phyloP scores from a whole-genome alignment of 2,797 vertebrate species.

The Acanthiza pusilla region DNA sequence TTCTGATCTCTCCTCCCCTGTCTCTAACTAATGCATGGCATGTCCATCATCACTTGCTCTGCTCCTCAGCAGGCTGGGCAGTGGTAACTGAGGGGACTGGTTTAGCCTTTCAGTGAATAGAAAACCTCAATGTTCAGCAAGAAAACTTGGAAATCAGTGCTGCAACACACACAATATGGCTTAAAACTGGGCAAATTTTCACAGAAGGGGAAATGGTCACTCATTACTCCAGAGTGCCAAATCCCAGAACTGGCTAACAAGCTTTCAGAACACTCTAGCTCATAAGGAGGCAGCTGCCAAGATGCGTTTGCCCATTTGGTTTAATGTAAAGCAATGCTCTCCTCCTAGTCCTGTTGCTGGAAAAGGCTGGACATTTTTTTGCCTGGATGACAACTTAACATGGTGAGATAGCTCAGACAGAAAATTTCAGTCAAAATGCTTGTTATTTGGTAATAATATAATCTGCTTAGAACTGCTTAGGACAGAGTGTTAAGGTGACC shows the following conservation, averaged over 20 bases:
- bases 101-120: not conserved
- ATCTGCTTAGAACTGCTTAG: not conserved
- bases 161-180: not conserved
- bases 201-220: not conserved
- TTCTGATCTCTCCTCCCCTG: not conserved
- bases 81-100: not conserved
- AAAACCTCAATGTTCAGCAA: not conserved
- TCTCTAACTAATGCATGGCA: not conserved
- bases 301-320: not conserved
- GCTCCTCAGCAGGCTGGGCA: not conserved
- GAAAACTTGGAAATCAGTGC: not conserved
- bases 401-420: not conserved
- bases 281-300: not conserved
- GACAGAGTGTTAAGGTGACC: not conserved
- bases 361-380: not conserved
- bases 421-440: not conserved
- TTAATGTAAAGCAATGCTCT: not conserved
- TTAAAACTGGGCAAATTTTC: not conserved
- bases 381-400: not conserved
- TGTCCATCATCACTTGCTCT: not conserved
- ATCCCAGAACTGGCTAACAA: not conserved
- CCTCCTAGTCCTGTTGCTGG: not conserved
- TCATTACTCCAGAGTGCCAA: not conserved
- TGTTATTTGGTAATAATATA: not conserved
- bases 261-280: not conserved